Evolutionary conservation across 2,797 vertebrate genomes (phyloP), one percentile per base, ranked within the genome.

Genomic region (Furcifer pardalis): DNA sequence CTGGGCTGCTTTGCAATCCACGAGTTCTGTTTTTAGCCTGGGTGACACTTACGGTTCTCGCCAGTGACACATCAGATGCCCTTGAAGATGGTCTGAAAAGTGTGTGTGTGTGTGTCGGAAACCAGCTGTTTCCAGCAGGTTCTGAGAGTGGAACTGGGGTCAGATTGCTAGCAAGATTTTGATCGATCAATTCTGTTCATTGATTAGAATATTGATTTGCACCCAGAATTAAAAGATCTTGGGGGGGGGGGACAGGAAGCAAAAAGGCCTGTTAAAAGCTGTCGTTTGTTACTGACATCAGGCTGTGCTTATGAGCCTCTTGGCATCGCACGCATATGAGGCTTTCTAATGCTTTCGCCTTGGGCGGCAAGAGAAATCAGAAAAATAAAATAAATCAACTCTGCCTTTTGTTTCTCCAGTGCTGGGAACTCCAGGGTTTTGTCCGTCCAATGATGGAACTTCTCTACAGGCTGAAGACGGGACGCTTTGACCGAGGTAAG

Each of bases 381-480:
- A n/a, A n/a, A n/a, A n/a, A n/a, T n/a, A n/a, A n/a, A n/a, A n/a
- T n/a, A n/a, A n/a, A n/a, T n/a, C n/a, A n/a, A n/a, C n/a, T 62
- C 56, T 27, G 83, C 32, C 73, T 76, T 81, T 32, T 63, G 1
- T 25, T 35, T 92, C 25, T 62, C 0, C 94, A 99, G 98, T 99
- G 98, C 94, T 94, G 90, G 93, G 98, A 99, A 93, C 97, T 99
- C 10, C 97, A 96, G 81, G 97, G 97, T 60, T 99, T 98, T 69
- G 95, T 99, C 85, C 94, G 91, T 30, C 98, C 98, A 0, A 94
- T 99, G 87, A 94, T 96, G 5, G 96, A 97, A 90, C 96, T 99
- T 89, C 96, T 99, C 88, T 97, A 97, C 66, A 97, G 98, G 77
- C 96, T 99, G 87, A 98, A 97, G 94, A 97, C 91, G 84, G 98